phyloP scores from a whole-genome alignment of 2,797 vertebrate species.

The Chaetophractus vellerosus region DNA sequence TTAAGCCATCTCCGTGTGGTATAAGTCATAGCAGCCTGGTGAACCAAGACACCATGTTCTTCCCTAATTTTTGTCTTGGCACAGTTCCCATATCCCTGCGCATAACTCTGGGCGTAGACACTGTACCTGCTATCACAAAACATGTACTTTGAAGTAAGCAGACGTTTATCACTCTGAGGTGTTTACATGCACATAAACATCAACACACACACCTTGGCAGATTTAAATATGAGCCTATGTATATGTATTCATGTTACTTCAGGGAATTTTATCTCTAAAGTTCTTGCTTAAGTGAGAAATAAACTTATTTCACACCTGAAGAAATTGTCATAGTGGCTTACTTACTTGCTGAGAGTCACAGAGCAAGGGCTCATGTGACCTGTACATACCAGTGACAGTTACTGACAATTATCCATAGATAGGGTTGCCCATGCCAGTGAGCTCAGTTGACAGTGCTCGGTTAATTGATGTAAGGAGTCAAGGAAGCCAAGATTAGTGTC shows the following conservation, averaged over 20 bases:
- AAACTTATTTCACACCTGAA: not conserved
- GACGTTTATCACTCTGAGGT: not conserved
- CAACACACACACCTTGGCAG: not conserved
- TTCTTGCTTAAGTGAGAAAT: slow-evolving; percentile 8
- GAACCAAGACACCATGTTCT: not conserved
- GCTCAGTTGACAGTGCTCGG: not conserved
- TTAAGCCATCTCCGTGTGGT: too few relatives aligned
- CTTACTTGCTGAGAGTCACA: not conserved
- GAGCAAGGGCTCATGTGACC: not conserved
- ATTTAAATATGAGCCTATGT: not conserved
- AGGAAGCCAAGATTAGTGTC: not conserved
- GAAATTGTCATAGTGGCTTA: not conserved
- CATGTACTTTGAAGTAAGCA: not conserved
- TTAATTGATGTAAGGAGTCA: not conserved
- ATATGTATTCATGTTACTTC: not conserved
- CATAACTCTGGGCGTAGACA: not conserved
- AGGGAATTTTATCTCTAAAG: slow-evolving; percentile 12
- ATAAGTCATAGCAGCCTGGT: too few relatives aligned
- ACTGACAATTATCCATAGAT: not conserved
- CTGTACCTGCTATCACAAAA: not conserved
- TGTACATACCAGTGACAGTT: not conserved
- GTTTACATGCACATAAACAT: not conserved
- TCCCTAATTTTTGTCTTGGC: not conserved
- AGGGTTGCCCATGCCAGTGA: not conserved
- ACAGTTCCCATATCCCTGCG: not conserved